These are phyloP conservation scores for Teleogryllus oceanicus DNA, from an alignment of 2,888 invertebrate genomes.

Conservation along the genomic window DNA sequence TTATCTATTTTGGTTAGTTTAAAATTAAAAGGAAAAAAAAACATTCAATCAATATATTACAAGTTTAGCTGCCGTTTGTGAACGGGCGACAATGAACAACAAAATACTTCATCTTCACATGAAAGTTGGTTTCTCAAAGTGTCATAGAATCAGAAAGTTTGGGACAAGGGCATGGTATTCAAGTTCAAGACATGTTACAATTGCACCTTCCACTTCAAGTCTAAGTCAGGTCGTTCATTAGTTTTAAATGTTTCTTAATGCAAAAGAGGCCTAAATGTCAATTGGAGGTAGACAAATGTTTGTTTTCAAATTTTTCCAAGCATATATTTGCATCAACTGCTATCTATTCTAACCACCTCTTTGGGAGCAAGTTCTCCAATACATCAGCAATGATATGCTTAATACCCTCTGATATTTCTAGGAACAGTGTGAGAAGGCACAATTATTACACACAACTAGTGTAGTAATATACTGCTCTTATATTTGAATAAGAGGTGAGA, in stretches of 20 bases:
- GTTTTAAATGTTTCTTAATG: too few species aligned
- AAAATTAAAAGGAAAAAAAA: constrained; percentile 6
- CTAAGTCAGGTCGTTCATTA: background rate
- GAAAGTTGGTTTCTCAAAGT: background rate
- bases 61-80: background rate
- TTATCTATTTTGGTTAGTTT: too few species aligned
- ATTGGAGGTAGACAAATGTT: too few species aligned
- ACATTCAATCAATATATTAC: constrained; percentile 18
- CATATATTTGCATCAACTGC: background rate
- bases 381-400: background rate
- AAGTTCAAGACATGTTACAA: constrained; percentile 1
- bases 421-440: constrained; percentile 26
- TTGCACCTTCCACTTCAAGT: background rate
- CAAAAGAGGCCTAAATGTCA: background rate
- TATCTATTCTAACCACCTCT: background rate
- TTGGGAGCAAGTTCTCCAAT: background rate
- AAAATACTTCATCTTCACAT: background rate
- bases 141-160: background rate
- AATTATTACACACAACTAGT: background rate
- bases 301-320: too few species aligned
- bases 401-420: background rate
- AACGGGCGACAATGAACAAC: background rate
- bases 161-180: constrained; percentile 5
- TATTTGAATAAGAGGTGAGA: too few species aligned
- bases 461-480: background rate